These are phyloP conservation scores for Elanoides forficatus DNA, from an alignment of 2,113 vertebrate genomes.

Conservation along the genomic window DNA sequence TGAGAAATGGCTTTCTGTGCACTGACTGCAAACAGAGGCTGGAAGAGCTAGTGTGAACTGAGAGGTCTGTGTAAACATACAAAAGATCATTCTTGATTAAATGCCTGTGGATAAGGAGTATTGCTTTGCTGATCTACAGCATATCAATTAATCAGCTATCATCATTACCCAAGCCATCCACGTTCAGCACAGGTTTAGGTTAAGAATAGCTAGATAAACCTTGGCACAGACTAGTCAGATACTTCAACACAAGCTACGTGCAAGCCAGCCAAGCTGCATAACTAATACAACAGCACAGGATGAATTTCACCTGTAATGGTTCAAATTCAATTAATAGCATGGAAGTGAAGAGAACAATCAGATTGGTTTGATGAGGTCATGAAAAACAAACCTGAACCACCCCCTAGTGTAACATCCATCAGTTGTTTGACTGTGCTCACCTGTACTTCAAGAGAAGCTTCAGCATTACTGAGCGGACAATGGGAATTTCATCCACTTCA, in stretches of 20 bases:
- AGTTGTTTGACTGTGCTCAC: constrained; percentile 48
- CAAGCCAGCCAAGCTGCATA: background rate
- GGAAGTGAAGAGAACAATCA: background rate
- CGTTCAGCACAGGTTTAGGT: background rate
- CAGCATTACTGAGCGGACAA: constrained; percentile 89
- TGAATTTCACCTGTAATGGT: background rate
- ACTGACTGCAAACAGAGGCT: background rate
- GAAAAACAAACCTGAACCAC: background rate
- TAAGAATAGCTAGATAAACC: background rate
- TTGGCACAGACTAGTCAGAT: background rate
- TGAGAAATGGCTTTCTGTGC: background rate
- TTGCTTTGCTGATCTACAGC: background rate
- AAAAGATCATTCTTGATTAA: no score
- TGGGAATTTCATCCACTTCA: constrained; percentile 86
- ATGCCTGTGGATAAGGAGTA: background rate
- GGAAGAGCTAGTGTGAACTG: background rate
- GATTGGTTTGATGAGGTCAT: background rate
- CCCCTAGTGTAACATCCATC: background rate
- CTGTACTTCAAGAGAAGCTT: constrained; percentile 95
- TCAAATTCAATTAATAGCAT: rapidly evolving
- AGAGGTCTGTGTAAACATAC: background rate
- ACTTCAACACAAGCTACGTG: background rate
- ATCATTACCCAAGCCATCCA: background rate
- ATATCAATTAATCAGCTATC: no score
- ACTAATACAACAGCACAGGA: background rate